Percentiles rank a stretch among this genome's conserved stretches.
These are phyloP conservation scores for Carettochelys insculpta DNA, from an alignment of 2,113 vertebrate species.

Conservation along the genomic window DNA sequence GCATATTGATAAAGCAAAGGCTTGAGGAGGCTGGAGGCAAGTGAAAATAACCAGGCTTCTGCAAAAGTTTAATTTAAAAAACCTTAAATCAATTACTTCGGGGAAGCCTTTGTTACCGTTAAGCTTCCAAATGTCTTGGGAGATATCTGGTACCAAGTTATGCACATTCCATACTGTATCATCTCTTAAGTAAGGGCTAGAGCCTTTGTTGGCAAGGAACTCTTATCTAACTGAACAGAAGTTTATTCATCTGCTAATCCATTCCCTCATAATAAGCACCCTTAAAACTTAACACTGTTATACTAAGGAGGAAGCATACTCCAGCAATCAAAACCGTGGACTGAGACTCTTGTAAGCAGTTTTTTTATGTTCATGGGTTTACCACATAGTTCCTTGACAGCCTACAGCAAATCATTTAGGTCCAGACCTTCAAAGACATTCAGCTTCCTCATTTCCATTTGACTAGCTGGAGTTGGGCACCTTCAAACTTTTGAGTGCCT, in stretches of 20 bases:
- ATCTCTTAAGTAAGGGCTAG: slow-evolving; percentile 4
- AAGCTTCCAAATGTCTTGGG: slow-evolving; percentile 30
- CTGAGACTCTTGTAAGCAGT: not conserved
- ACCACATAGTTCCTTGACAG: accelerated
- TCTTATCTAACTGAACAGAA: not conserved
- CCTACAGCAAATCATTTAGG: not conserved
- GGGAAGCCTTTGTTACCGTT: slow-evolving; percentile 32
- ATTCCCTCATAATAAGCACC: not conserved
- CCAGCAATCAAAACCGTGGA: not conserved
- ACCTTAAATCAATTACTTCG: slow-evolving; percentile 64
- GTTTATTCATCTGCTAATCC: not conserved
- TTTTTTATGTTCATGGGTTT: not conserved
- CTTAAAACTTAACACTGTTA: not conserved
- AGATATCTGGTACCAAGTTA: not conserved
- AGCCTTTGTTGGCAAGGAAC: not conserved
- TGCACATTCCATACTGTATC: slow-evolving; percentile 2
- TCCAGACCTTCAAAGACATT: not conserved
- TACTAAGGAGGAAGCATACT: not conserved
- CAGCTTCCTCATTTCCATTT: not conserved
- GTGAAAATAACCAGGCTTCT: slow-evolving; percentile 53
- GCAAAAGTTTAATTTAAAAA: slow-evolving; percentile 57
- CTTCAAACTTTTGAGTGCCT: not conserved
- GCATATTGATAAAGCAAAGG: slow-evolving; percentile 47
- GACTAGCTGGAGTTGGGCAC: not conserved
- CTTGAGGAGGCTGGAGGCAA: slow-evolving; percentile 55